A percentile compares a stretch with the other conserved stretches of the same genome.
Evolutionary conservation across 2,888 invertebrate genomes (phyloP).

Genomic region (Campoletis raptor): DNA sequence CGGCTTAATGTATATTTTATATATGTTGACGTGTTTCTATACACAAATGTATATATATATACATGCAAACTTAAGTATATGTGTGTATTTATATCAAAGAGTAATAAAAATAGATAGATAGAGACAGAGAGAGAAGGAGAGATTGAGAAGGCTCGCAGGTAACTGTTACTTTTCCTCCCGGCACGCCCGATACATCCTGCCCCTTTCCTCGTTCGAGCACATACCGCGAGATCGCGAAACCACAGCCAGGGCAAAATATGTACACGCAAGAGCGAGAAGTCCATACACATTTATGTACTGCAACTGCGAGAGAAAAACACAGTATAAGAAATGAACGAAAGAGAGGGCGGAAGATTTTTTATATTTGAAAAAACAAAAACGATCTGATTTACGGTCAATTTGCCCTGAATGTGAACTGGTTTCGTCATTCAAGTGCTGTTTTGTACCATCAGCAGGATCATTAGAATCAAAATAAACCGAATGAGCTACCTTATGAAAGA

Average conservation of each 20-base stretch:
- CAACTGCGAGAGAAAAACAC: not conserved
- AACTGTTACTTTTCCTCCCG: conserved; percentile 79
- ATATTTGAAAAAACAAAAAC: not conserved
- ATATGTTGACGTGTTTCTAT: conserved; percentile 19
- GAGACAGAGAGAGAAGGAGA: not conserved
- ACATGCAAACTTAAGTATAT: not conserved
- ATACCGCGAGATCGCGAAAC: conserved; percentile 61
- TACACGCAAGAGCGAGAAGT: conserved; percentile 12
- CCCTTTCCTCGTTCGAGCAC: conserved; percentile 67
- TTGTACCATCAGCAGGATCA: not conserved
- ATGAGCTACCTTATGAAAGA: too few relatives aligned
- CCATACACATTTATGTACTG: not conserved
- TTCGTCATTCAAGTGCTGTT: not conserved
- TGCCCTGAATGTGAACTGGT: not conserved
- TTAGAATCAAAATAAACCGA: too few relatives aligned
- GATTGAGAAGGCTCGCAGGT: conserved; percentile 65
- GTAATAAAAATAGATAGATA: not conserved
- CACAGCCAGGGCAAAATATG: conserved; percentile 35
- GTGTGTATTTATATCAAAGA: not conserved
- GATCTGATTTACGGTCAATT: not conserved
- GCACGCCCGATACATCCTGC: conserved; percentile 73
- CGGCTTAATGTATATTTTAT: conserved; percentile 67
- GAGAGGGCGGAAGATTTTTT: not conserved
- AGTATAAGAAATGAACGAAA: conserved; percentile 15
- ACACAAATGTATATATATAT: not conserved